A percentile compares a stretch with the other conserved stretches of the same genome.
These are phyloP conservation scores for Zenarchopterus dispar DNA, from an alignment of 2,797 vertebrate genomes.

Conservation along the genomic window DNA sequence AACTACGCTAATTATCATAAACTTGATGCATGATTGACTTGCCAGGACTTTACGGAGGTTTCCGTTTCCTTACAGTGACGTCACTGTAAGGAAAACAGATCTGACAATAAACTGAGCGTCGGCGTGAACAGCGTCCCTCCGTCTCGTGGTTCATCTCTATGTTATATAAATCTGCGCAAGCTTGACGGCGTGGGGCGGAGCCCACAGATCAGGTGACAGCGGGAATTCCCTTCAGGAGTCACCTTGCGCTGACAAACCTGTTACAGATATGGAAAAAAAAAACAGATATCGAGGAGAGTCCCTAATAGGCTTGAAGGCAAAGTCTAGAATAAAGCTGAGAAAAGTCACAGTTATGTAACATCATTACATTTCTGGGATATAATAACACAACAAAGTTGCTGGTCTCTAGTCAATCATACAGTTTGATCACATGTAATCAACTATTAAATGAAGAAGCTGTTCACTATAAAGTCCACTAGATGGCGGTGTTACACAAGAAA, in stretches of 20 bases:
- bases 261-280: not conserved
- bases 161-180: not conserved
- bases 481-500: conserved; percentile 32
- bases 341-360: not conserved
- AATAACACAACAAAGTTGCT: no score
- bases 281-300: not conserved
- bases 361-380: no score
- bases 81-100: conserved; percentile 17
- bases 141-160: conserved; percentile 1
- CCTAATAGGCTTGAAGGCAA: no score
- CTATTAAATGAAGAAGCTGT: not conserved
- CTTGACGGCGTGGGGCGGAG: not conserved
- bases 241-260: conserved; percentile 21
- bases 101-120: fast-evolving
- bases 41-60: conserved; percentile 7
- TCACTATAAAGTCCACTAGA: conserved; percentile 35
- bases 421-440: no score
- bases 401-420: no score
- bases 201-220: conserved; percentile 17
- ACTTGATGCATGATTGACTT: not conserved
- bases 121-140: no score
- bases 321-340: no score
- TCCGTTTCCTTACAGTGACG: conserved; percentile 71
- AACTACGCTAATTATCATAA: fast-evolving
- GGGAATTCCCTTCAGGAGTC: conserved; percentile 57